Conservation (phyloP, 2,888 invertebrate genomes). For the Torymus aiolomorphi region DNA sequence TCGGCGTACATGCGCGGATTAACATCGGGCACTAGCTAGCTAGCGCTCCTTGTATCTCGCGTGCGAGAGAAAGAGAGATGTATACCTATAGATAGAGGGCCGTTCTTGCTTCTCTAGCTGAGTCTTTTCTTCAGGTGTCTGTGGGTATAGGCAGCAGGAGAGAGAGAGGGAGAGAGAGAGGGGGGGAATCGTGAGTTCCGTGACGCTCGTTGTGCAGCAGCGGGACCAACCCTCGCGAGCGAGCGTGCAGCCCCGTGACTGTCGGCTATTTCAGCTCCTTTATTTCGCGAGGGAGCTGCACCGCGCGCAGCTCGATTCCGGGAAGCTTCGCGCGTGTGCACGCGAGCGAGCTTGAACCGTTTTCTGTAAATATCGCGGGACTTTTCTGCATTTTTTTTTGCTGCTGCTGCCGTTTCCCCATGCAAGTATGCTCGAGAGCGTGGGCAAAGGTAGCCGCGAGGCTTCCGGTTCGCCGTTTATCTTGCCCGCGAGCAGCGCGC, state of each 20-base stretch:
- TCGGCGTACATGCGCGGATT: conserved; percentile 65
- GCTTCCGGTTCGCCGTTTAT: not conserved
- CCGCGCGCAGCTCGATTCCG: conserved; percentile 61
- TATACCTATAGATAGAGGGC: conserved; percentile 14
- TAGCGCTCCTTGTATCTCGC: too few species aligned
- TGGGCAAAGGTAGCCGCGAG: not conserved
- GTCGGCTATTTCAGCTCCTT: conserved; percentile 54
- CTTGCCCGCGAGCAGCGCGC: not conserved
- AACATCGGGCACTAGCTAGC: not conserved
- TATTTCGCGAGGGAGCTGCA: conserved; percentile 35
- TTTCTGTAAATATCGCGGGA: conserved; percentile 40
- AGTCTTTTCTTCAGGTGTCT: not conserved
- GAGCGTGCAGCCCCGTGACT: conserved; percentile 25
- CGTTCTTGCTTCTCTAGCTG: not conserved
- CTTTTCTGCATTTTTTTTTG: not conserved
- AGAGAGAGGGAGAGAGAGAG: too few species aligned
- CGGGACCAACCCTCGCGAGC: conserved; percentile 54
- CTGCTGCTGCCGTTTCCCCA: not conserved
- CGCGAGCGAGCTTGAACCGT: conserved; percentile 34
- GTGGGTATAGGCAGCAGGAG: not conserved
- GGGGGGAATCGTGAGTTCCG: conserved; percentile 71
- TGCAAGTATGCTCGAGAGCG: too few species aligned
- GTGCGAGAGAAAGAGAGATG: not conserved
- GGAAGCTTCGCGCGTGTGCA: conserved; percentile 64
- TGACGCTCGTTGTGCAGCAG: conserved; percentile 65